Conservation (phyloP, 2,888 invertebrate genomes). For the Caenorhabditis plicata region DNA sequence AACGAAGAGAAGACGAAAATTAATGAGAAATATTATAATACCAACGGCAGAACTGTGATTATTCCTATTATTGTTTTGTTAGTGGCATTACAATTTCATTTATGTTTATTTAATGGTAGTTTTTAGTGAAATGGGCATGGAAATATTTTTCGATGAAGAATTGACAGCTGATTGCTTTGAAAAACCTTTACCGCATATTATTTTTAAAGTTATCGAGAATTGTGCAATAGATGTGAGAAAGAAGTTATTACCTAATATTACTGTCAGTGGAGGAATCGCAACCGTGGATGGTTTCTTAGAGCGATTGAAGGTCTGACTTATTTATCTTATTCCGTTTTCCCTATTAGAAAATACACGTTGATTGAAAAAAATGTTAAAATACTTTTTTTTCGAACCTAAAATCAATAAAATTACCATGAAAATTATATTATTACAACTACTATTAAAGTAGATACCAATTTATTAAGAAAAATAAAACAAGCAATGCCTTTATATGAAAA, state of each 20-base stretch:
- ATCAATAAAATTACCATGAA: too few species aligned
- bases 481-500: too few species aligned
- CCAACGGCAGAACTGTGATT: constrained; percentile 8
- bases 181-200: constrained; percentile 9
- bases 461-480: too few species aligned
- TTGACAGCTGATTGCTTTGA: constrained; percentile 21
- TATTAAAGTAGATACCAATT: too few species aligned
- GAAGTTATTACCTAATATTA: constrained; percentile 79
- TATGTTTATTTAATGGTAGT: background rate
- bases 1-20: constrained; percentile 8
- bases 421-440: too few species aligned
- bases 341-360: too few species aligned
- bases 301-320: constrained; percentile 72
- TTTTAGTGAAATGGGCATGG: constrained; percentile 19
- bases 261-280: constrained; percentile 83
- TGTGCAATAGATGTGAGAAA: constrained; percentile 82
- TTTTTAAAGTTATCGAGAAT: constrained; percentile 66
- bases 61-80: constrained; percentile 23
- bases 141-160: constrained; percentile 24
- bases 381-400: too few species aligned
- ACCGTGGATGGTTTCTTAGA: constrained; percentile 82
- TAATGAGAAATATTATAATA: constrained; percentile 4
- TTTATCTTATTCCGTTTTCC: background rate
- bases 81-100: background rate
- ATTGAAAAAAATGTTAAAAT: too few species aligned